These are phyloP conservation scores for Eublepharis macularius DNA, from an alignment of 2,113 vertebrate species.

Conservation along the genomic window DNA sequence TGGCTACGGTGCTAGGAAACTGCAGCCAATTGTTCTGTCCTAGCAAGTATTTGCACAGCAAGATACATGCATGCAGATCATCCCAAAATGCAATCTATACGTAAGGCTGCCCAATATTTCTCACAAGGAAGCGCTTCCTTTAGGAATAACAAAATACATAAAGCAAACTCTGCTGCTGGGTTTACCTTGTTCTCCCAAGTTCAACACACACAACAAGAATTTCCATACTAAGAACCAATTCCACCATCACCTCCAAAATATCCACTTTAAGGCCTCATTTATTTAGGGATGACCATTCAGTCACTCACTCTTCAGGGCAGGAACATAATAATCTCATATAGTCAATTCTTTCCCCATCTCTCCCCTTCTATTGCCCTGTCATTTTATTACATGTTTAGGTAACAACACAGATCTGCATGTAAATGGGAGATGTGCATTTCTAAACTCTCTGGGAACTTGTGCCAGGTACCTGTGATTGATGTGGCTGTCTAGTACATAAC, in stretches of 20 bases:
- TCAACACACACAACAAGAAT: background rate
- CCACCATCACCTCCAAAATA: background rate
- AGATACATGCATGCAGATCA: background rate
- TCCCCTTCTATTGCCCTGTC: too few relatives aligned
- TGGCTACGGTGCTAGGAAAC: background rate
- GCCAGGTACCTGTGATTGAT: background rate
- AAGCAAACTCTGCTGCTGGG: background rate
- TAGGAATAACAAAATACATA: background rate
- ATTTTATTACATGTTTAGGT: background rate
- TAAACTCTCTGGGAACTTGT: background rate
- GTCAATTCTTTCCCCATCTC: too few relatives aligned
- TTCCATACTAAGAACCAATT: background rate
- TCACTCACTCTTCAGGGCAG: background rate
- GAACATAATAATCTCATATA: background rate
- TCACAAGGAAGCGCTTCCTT: background rate
- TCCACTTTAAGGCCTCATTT: background rate
- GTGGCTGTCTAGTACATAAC: background rate
- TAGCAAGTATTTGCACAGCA: too few relatives aligned
- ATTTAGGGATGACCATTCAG: background rate
- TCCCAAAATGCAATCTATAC: background rate
- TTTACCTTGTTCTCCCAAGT: background rate
- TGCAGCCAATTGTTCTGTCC: background rate
- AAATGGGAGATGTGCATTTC: background rate
- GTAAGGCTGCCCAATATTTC: background rate
- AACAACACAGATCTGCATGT: background rate